Percentiles rank a stretch among this genome's conserved stretches.
phyloP scores from a whole-genome alignment of 2,888 invertebrate species.

The Diachrysia chrysitis region DNA sequence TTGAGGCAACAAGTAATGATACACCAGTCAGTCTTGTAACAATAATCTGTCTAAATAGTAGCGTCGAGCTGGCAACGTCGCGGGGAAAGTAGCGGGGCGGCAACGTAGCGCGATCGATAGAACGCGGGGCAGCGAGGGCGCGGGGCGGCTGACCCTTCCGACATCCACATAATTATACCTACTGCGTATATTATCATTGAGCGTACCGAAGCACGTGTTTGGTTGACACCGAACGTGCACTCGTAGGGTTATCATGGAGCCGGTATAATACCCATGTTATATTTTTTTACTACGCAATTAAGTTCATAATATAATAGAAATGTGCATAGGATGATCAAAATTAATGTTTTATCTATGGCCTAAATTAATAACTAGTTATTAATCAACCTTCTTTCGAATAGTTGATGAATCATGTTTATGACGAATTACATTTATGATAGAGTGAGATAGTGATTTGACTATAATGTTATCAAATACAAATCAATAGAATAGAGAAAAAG shows the following conservation, averaged over 20 bases:
- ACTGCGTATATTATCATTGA: slow-evolving; percentile 51
- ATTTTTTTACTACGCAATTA: slow-evolving; percentile 22
- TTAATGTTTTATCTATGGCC: neutral
- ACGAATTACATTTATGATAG: no score
- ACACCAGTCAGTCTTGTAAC: slow-evolving; percentile 59
- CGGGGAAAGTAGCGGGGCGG: slow-evolving; percentile 77
- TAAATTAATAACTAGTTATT: neutral
- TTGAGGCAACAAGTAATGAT: slow-evolving; percentile 78
- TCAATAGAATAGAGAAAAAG: no score
- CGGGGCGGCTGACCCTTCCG: slow-evolving; percentile 73
- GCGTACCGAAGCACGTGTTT: slow-evolving; percentile 56
- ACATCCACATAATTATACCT: slow-evolving; percentile 52
- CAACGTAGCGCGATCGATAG: slow-evolving; percentile 77
- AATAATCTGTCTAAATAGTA: slow-evolving; percentile 73
- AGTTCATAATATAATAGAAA: neutral
- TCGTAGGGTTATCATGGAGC: slow-evolving; percentile 48
- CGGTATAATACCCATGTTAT: slow-evolving; percentile 22
- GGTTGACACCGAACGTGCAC: slow-evolving; percentile 53
- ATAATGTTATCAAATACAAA: no score
- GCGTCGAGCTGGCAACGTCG: slow-evolving; percentile 78
- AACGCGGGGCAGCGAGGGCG: slow-evolving; percentile 59
- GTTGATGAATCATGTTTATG: neutral
- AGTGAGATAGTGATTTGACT: no score
- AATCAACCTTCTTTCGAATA: neutral
- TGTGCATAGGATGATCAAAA: neutral